Percentiles rank a stretch among this genome's conserved stretches.
Evolutionary conservation across 2,113 vertebrate genomes (phyloP).

Genomic region (Actenoides hombroni): DNA sequence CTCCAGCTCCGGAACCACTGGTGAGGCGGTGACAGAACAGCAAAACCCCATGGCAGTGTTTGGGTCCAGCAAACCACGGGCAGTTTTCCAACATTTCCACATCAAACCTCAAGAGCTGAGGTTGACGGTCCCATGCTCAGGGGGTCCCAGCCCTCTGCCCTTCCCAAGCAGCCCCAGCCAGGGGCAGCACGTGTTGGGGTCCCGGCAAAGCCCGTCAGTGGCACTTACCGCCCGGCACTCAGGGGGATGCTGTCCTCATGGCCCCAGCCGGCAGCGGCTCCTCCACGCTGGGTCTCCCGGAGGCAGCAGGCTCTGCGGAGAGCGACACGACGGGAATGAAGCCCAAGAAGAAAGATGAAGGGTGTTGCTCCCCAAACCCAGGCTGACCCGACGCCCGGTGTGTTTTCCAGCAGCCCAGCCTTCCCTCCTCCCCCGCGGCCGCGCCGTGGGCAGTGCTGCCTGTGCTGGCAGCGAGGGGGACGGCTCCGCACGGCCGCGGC

Average conservation of each 20-base stretch:
- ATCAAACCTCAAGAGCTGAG: neutral
- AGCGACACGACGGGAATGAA: neutral
- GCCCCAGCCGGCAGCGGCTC: neutral
- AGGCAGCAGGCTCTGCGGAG: neutral
- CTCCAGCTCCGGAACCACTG: neutral
- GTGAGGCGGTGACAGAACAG: rapidly evolving
- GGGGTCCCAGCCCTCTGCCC: neutral
- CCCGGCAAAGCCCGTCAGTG: rapidly evolving
- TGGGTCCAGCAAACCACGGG: rapidly evolving
- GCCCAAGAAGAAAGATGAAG: neutral
- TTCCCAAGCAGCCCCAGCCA: neutral
- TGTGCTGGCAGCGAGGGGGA: neutral
- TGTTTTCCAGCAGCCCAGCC: neutral
- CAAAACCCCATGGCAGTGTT: rapidly evolving
- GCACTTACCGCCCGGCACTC: slow-evolving; percentile 36
- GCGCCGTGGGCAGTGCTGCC: neutral
- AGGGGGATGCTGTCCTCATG: slow-evolving; percentile 43
- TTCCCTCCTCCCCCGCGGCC: neutral
- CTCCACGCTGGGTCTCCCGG: neutral
- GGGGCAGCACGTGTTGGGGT: rapidly evolving
- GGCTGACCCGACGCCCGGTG: neutral
- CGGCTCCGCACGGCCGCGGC: neutral
- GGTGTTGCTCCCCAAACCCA: neutral
- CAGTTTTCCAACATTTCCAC: neutral
- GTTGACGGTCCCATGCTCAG: rapidly evolving